Percentiles rank a stretch among this genome's conserved stretches.
Evolutionary conservation across 2,888 invertebrate genomes (phyloP).

Genomic region (Clusia tigrina): DNA sequence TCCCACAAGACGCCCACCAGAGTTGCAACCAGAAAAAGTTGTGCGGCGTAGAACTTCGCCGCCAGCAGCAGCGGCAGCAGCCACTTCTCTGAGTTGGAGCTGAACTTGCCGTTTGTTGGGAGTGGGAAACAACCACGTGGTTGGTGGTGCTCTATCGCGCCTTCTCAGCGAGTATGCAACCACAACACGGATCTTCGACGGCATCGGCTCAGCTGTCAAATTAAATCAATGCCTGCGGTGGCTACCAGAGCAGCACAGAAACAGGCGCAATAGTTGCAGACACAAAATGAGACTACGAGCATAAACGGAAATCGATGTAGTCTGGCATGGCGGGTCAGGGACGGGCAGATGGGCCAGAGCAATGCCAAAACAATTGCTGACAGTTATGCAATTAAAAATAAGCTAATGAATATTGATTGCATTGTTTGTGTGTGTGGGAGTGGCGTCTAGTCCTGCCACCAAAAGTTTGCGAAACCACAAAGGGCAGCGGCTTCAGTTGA

Average conservation of each 20-base stretch:
- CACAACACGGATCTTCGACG: slow-evolving; percentile 2
- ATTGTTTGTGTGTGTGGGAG: background rate
- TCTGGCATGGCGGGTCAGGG: too few species aligned
- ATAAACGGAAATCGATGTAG: background rate
- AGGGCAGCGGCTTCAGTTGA: too few species aligned
- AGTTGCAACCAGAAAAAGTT: background rate
- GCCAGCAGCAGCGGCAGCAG: background rate
- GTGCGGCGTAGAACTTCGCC: background rate
- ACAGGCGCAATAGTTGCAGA: background rate
- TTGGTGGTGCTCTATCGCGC: too few species aligned
- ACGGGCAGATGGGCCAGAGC: background rate
- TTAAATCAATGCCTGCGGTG: slow-evolving; percentile 25
- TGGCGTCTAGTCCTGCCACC: slow-evolving; percentile 7
- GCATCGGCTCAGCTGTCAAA: slow-evolving; percentile 25
- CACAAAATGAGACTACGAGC: too few species aligned
- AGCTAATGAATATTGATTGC: slow-evolving; percentile 34
- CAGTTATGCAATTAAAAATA: slow-evolving; percentile 32
- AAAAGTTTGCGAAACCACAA: too few species aligned
- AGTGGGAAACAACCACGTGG: slow-evolving; percentile 17
- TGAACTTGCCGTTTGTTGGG: background rate
- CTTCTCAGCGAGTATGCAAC: background rate
- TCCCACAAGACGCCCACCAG: too few species aligned
- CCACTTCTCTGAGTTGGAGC: background rate
- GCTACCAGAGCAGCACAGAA: background rate
- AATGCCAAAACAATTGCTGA: slow-evolving; percentile 25